Evolutionary conservation across 1,140 invertebrate genomes (phyloP).

Genomic region (Drosophila lacertosa): DNA sequence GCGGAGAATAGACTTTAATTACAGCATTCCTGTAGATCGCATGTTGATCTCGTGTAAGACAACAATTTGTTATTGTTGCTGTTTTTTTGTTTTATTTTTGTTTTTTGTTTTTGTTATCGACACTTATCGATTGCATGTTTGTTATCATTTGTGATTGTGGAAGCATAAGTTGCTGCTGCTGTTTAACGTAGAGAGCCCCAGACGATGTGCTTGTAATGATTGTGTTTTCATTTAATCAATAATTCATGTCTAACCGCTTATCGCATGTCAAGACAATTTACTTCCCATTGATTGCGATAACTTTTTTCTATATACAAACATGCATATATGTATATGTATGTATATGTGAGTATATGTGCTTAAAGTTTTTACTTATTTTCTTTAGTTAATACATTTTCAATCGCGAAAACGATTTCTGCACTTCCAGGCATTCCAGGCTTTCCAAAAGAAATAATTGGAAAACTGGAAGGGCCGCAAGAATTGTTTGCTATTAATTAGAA

Average conservation of each 20-base stretch:
- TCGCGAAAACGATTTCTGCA: too few species aligned
- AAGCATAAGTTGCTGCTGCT: conserved; percentile 5
- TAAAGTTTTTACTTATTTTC: conserved; percentile 6
- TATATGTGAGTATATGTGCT: conserved; percentile 5
- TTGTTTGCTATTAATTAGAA: too few species aligned
- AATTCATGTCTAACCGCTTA: conserved; percentile 51
- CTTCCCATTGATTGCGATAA: conserved; percentile 49
- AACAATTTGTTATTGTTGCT: too few species aligned
- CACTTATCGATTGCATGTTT: neutral
- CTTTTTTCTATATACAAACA: too few species aligned
- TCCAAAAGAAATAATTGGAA: too few species aligned
- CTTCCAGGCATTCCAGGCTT: too few species aligned
- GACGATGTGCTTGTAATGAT: conserved; percentile 52
- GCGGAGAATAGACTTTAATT: neutral
- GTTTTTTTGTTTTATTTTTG: neutral
- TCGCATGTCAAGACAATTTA: conserved; percentile 55
- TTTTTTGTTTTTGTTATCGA: neutral
- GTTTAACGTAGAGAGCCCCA: conserved; percentile 9
- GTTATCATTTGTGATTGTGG: neutral
- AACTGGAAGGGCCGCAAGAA: too few species aligned
- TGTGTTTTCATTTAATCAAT: conserved; percentile 61
- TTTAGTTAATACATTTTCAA: conserved; percentile 22
- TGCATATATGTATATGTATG: neutral
- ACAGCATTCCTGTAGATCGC: conserved; percentile 4
- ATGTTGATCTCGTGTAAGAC: conserved; percentile 23